Conservation (phyloP, 2,113 vertebrate species). For the Mastomys coucha region DNA sequence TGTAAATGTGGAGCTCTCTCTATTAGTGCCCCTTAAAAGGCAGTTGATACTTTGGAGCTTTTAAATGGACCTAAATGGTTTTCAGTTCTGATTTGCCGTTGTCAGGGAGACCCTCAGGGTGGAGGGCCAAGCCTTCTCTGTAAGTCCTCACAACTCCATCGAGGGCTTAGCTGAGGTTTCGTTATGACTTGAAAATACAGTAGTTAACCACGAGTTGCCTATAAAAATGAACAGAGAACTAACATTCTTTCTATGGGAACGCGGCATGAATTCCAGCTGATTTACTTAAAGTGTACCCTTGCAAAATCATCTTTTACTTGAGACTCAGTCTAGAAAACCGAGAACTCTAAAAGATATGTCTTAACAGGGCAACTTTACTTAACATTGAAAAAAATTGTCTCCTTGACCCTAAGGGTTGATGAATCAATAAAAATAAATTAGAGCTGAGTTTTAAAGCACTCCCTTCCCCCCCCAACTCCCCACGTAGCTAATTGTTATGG, state of each 20-base stretch:
- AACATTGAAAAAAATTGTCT: constrained; percentile 36
- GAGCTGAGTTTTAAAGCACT: constrained; percentile 44
- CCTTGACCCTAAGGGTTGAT: constrained; percentile 19
- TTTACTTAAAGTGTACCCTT: neutral
- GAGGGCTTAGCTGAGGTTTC: constrained; percentile 65
- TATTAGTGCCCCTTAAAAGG: constrained; percentile 78
- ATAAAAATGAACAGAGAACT: constrained; percentile 53
- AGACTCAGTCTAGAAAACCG: neutral
- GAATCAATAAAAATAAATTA: constrained; percentile 61
- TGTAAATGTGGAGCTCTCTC: constrained; percentile 73
- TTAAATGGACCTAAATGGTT: constrained; percentile 80
- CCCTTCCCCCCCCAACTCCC: neutral
- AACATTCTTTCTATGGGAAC: constrained; percentile 27
- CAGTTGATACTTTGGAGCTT: constrained; percentile 78
- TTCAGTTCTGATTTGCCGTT: constrained; percentile 71
- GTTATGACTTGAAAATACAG: constrained; percentile 53
- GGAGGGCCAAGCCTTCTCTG: neutral
- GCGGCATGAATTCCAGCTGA: neutral
- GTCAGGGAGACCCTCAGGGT: constrained; percentile 61
- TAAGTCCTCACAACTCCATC: constrained; percentile 48
- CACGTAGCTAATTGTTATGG: constrained; percentile 62
- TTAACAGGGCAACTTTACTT: constrained; percentile 16
- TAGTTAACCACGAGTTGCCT: constrained; percentile 39
- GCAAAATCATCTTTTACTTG: neutral
- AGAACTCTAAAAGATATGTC: neutral